Base-by-base conservation (phyloP, 2,797 vertebrate species). In the Eleutherodactylus coqui region DNA sequence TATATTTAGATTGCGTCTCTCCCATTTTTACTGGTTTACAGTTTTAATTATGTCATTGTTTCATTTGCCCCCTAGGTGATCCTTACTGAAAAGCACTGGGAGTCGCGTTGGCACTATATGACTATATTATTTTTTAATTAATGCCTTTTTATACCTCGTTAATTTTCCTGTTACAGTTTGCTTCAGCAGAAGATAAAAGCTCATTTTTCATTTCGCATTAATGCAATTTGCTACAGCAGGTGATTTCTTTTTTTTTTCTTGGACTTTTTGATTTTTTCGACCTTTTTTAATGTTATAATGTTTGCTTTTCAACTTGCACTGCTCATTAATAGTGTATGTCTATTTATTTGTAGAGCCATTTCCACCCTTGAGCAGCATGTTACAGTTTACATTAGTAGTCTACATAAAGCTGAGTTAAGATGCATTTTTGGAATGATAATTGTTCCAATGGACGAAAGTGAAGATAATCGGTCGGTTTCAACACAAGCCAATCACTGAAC, bases 41-140 rank as follows among this genome's bases (percentile, higher is more conserved):
- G 64, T 69, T 67, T 36, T 67, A 67, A 67, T 67, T 36, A 36
- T 21, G 8, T n/a, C 9, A 72, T 72, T 41, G 21, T 41, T 72
- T 72, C 38, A 24, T 41, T 72, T 43, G 43, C 69, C 69, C 24
- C 69, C 69, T 72, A 13, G n/a, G 38, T 72, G 43, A 72, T 41
- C 62, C 9, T 41, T n/a, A n/a, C 36, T 72, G 21, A 72, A n/a
- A 2, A 38, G 29, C 11, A 7, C 38, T 43, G 41, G n/a, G 38
- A 45, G 69, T 2, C 2, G n/a, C 14, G 24, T 73, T 43, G 38
- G 69, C 38, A 27, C 21, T 73, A 45, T 11, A 73, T 43, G 24
- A 73, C 21, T 27, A 72, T 43, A 72, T 14, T 43, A 70, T n/a
- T 41, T 67, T 70, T 70, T 70, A 70, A 70, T 70, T 41, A 70